Percentiles rank a stretch among this genome's conserved stretches.
phyloP scores from a whole-genome alignment of 2,113 vertebrate species.

The Erpornis zantholeuca region DNA sequence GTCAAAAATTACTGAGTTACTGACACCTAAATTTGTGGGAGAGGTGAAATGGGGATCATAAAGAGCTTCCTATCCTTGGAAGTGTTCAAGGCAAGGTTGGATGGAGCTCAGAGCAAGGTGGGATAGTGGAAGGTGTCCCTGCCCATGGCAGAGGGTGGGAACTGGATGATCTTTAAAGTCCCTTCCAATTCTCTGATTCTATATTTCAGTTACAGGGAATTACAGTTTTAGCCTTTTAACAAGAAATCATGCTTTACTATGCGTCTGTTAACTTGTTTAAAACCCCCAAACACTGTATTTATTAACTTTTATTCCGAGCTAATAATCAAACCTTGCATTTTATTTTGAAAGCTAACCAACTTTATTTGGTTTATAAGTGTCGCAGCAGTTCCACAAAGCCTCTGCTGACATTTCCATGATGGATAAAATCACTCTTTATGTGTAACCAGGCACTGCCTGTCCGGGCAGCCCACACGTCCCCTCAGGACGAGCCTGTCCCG shows the following conservation, averaged over 20 bases:
- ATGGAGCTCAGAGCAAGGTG: rapidly evolving
- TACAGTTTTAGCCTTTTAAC: not conserved
- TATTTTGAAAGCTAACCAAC: not conserved
- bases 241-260: not conserved
- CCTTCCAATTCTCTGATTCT: not conserved
- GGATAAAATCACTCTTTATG: rapidly evolving
- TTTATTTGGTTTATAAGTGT: not conserved
- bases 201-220: not conserved
- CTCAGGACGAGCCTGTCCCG: not conserved
- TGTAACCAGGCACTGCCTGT: not conserved
- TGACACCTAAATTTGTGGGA: not conserved
- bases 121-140: not conserved
- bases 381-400: not conserved
- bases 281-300: not conserved
- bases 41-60: not conserved
- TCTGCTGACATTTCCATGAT: not conserved
- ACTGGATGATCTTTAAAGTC: not conserved
- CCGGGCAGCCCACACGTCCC: not conserved
- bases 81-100: not conserved
- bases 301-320: not conserved
- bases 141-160: not conserved
- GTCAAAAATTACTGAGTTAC: not conserved
- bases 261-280: not conserved
- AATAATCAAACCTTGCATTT: not conserved
- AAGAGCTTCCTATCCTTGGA: not conserved